Conservation (phyloP, 2,888 invertebrate species). For the Yponomeuta evonymella region DNA sequence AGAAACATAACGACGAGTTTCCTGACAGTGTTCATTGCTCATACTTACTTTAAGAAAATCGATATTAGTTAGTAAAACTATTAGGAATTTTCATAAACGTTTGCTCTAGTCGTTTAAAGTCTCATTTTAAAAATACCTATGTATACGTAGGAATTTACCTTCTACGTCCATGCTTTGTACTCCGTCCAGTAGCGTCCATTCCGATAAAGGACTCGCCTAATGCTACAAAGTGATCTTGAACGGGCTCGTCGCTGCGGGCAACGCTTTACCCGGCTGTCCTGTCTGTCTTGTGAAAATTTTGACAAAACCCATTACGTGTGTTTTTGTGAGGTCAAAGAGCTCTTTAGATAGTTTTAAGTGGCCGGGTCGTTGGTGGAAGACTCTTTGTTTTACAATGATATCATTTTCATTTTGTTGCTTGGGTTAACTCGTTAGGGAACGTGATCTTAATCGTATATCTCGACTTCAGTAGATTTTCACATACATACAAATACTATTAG, state of each 20-base stretch:
- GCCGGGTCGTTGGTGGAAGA: neutral
- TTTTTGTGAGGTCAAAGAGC: neutral
- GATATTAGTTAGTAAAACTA: too few relatives aligned
- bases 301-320: conserved; percentile 30
- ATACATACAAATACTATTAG: too few relatives aligned
- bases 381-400: neutral
- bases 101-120: too few relatives aligned
- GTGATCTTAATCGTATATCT: too few relatives aligned
- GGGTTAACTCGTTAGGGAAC: too few relatives aligned
- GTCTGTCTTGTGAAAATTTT: conserved; percentile 55
- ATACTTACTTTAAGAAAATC: too few relatives aligned
- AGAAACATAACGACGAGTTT: too few relatives aligned
- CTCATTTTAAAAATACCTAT: too few relatives aligned
- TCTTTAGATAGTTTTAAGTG: neutral
- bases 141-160: neutral
- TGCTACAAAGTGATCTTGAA: conserved; percentile 62
- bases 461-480: too few relatives aligned
- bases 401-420: neutral
- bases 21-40: too few relatives aligned
- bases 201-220: conserved; percentile 58
- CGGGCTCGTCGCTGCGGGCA: conserved; percentile 56
- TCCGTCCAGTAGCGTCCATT: conserved; percentile 39
- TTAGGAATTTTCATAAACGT: too few relatives aligned
- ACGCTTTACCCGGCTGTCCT: conserved; percentile 42
- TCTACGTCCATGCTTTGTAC: neutral